A percentile compares a stretch with the other conserved stretches of the same genome.
Conservation (phyloP, 1,140 invertebrate species). For the Polypedilum vanderplanki region DNA sequence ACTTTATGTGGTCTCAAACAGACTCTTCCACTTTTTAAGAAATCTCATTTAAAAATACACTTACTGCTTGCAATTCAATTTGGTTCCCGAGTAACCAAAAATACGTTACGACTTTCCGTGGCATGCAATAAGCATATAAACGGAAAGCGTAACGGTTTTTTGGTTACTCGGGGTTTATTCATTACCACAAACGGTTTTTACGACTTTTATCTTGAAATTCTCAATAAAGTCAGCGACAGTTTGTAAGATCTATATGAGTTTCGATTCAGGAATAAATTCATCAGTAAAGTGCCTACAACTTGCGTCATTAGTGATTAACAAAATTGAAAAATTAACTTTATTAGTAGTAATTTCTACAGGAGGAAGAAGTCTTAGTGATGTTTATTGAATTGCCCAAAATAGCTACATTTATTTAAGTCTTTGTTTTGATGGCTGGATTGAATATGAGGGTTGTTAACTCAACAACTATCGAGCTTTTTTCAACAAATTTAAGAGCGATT, state of each 20-base stretch:
- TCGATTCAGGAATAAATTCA: background rate
- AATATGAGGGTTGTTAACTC: constrained; percentile 37
- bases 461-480: constrained; percentile 38
- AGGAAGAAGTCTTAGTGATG: constrained; percentile 31
- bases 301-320: constrained; percentile 31
- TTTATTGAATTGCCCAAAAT: constrained; percentile 30
- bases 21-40: constrained; percentile 35
- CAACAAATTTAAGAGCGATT: constrained; percentile 38
- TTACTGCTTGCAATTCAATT: constrained; percentile 47
- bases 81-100: constrained; percentile 46
- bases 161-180: no score
- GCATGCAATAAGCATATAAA: no score
- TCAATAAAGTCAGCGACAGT: constrained; percentile 32
- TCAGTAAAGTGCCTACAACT: background rate
- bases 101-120: no score
- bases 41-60: constrained; percentile 40
- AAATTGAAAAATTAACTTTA: constrained; percentile 25
- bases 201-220: no score
- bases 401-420: constrained; percentile 32
- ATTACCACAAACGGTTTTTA: no score
- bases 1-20: constrained; percentile 34
- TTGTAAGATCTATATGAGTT: constrained; percentile 34
- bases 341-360: background rate
- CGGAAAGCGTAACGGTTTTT: constrained; percentile 30
- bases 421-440: constrained; percentile 34